phyloP scores from a whole-genome alignment of 2,797 vertebrate species.

The Gastrophryne carolinensis region DNA sequence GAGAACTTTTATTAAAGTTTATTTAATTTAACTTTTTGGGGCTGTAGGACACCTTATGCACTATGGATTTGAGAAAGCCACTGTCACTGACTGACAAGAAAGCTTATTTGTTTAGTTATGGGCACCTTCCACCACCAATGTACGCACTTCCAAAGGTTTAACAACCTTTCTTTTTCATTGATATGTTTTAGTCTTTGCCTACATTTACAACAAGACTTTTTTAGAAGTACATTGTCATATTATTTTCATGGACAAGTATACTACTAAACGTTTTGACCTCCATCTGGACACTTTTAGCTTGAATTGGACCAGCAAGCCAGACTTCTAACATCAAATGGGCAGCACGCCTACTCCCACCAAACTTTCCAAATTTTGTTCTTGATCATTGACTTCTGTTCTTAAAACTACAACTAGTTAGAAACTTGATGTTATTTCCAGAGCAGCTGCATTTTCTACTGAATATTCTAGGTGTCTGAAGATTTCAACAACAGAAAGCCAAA shows the following conservation, averaged over 20 bases:
- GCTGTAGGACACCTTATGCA: slow-evolving; percentile 78
- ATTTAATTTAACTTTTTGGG: slow-evolving; percentile 70
- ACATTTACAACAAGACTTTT: slow-evolving; percentile 69
- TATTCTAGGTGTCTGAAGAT: slow-evolving; percentile 65
- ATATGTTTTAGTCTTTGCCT: slow-evolving; percentile 65
- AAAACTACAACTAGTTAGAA: slow-evolving; percentile 66
- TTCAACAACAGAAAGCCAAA: slow-evolving; percentile 65
- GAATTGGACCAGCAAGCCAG: slow-evolving; percentile 73
- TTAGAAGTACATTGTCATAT: slow-evolving; percentile 71
- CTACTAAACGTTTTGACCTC: slow-evolving; percentile 69
- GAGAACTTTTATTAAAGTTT: slow-evolving; percentile 62
- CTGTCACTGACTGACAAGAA: slow-evolving; percentile 75
- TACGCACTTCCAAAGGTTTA: slow-evolving; percentile 50
- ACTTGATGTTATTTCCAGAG: slow-evolving; percentile 69
- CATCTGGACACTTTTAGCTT: slow-evolving; percentile 72
- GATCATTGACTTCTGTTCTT: slow-evolving; percentile 58
- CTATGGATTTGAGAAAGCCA: slow-evolving; percentile 78
- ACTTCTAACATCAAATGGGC: slow-evolving; percentile 62
- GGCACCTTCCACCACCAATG: slow-evolving; percentile 25
- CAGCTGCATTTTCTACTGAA: slow-evolving; percentile 69
- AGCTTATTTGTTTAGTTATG: slow-evolving; percentile 62
- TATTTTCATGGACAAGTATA: slow-evolving; percentile 71
- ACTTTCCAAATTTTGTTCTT: slow-evolving; percentile 65
- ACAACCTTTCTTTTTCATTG: slow-evolving; percentile 62
- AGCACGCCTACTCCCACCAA: slow-evolving; percentile 63